phyloP scores from a whole-genome alignment of 1,140 invertebrate species.

The Eciton burchellii region DNA sequence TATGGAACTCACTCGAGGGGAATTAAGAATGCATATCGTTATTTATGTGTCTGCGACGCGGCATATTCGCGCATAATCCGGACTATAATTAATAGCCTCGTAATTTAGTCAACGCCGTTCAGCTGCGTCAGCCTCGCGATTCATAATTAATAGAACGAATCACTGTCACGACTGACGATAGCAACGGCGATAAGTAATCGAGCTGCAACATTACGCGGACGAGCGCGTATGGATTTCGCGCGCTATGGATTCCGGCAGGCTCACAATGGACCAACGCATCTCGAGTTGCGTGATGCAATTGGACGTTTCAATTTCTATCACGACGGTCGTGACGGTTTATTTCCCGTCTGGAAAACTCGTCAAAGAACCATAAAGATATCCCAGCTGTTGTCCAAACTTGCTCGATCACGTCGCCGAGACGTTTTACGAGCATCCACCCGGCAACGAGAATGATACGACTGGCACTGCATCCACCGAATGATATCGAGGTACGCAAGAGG shows the following conservation, averaged over 20 bases:
- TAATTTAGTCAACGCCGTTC: not conserved
- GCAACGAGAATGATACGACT: conserved; percentile 7
- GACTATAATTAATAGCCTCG: conserved; percentile 23
- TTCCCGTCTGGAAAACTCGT: conserved; percentile 33
- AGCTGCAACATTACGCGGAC: not conserved
- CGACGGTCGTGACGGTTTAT: not conserved
- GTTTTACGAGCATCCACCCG: conserved; percentile 42
- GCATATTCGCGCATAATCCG: conserved; percentile 28
- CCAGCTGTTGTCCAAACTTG: conserved; percentile 14
- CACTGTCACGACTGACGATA: conserved; percentile 14
- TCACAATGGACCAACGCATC: not conserved
- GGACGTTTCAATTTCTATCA: conserved; percentile 24
- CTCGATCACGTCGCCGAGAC: conserved; percentile 17
- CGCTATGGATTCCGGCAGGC: not conserved
- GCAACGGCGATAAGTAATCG: not conserved
- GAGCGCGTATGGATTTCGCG: not conserved
- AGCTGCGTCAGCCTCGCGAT: not conserved
- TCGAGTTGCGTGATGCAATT: not conserved
- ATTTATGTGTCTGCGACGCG: not conserved
- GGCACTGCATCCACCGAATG: conserved; percentile 15
- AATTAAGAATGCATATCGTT: conserved; percentile 20
- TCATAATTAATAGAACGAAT: conserved; percentile 17
- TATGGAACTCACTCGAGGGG: not conserved
- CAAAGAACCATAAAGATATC: conserved; percentile 47
- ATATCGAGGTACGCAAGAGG: conserved; percentile 17